Conservation (phyloP, 2,113 vertebrate genomes). For the Campylomormyrus tamandua region DNA sequence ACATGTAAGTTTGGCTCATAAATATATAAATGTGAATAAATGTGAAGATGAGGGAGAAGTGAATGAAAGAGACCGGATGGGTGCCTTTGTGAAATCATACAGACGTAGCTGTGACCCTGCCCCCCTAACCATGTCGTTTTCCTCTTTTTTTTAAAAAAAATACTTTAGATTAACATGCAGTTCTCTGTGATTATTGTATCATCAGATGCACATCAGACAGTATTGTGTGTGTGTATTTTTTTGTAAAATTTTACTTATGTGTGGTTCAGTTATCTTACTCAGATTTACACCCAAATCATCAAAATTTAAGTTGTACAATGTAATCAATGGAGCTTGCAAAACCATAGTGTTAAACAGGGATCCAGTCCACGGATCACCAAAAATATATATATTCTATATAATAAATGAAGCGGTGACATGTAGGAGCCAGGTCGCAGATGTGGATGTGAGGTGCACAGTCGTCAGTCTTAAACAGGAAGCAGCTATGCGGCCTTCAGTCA, state of each 20-base stretch:
- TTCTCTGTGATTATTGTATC: not conserved
- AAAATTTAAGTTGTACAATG: not conserved
- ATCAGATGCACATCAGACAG: not conserved
- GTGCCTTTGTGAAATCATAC: not conserved
- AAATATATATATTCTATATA: not conserved
- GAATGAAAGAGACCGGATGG: not conserved
- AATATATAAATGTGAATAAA: constrained; percentile 11
- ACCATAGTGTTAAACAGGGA: not conserved
- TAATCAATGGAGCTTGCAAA: not conserved
- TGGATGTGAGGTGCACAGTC: not conserved
- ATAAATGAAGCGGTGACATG: not conserved
- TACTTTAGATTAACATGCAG: not conserved
- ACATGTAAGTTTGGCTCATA: constrained; percentile 27
- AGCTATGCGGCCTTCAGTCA: constrained; percentile 29
- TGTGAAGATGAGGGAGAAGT: not conserved
- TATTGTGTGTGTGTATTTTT: not conserved
- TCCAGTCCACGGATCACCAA: not conserved
- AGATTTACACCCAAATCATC: not conserved
- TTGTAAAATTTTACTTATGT: not conserved
- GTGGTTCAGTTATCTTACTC: not conserved
- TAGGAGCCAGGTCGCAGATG: not conserved
- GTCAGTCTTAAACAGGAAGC: constrained; percentile 23
- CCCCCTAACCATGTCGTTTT: no score
- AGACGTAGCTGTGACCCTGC: not conserved
- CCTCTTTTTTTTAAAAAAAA: not conserved